Evolutionary conservation across 2,888 invertebrate species (phyloP).

Genomic region (Tetragnatha montana): DNA sequence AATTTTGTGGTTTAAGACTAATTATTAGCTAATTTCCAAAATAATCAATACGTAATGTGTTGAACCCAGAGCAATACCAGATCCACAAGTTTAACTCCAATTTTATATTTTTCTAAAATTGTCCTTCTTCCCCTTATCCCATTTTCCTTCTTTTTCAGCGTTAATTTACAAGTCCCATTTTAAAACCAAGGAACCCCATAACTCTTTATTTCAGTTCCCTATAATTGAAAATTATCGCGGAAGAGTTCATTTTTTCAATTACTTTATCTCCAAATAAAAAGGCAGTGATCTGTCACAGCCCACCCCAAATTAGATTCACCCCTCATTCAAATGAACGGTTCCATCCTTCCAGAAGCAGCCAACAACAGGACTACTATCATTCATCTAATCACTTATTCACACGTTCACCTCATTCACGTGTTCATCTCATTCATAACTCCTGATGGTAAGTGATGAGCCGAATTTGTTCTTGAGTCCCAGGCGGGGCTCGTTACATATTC

Average conservation of each 20-base stretch:
- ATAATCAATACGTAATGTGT: too few species aligned
- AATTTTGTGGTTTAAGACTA: too few species aligned
- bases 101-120: too few species aligned
- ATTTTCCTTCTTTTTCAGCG: too few species aligned
- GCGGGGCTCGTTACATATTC: slow-evolving; percentile 12
- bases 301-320: neutral
- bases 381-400: neutral
- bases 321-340: neutral
- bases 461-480: neutral
- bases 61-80: too few species aligned
- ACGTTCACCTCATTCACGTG: neutral
- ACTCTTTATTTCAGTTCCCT: neutral
- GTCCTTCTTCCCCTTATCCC: too few species aligned
- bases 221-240: neutral
- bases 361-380: neutral
- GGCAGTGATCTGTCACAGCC: neutral
- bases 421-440: slow-evolving; percentile 1
- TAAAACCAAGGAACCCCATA: too few species aligned
- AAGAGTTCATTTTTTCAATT: neutral
- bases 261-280: neutral
- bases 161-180: too few species aligned
- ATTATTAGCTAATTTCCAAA: too few species aligned
- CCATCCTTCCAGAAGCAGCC: neutral
- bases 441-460: neutral
- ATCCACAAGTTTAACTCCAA: too few species aligned